Evolutionary conservation across 2,113 vertebrate species (phyloP), one percentile per base, ranked within the genome.

Genomic region (Mormyrus iriodes): DNA sequence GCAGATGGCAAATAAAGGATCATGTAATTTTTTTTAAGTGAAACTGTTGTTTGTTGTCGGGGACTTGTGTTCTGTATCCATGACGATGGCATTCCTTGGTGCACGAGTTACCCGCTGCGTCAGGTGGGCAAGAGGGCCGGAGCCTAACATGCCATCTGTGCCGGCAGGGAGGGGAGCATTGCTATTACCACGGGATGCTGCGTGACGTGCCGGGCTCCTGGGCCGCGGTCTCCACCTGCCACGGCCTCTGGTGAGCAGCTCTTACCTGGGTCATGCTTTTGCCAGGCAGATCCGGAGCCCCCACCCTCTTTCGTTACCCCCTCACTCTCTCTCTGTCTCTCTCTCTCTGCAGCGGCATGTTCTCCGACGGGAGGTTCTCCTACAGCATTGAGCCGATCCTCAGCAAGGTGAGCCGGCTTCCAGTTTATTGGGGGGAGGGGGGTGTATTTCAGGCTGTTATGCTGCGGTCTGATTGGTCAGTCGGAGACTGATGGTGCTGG

Each of bases 111-210:
- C 82, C 2, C n/a, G 83, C 73, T 90, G 91, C 46, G 90, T 19
- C 27, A 46, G 24, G 87, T 53, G 88, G 61, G 88, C n/a, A 69
- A 69, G 3, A 2, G 61, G 61, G 61, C n/a, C 4, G n/a, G 10
- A 69, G 12, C 85, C 76, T 89, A 46, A 55, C 27, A 1, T 90
- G 17, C 85, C 83, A 13, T 24, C 88, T 91, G 89, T 90, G 49
- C 89, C 88, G 87, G 46, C 95, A 99, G 98, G 97, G 96, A 90
- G 96, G 96, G 9, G 98, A 99, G 92, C 97, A 98, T 94, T 99
- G 98, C 94, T 99, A 99, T 94, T 99, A 99, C 95, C 98, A 98
- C 90, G 98, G 98, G 88, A 92, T 92, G 91, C 89, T 99, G 88
- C 95, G 98, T 87, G 97, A 94, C 52, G 92, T 93, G 89, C 93